Evolutionary conservation across 1,140 invertebrate species (phyloP).

Genomic region (Ctenoplectra terminalis): DNA sequence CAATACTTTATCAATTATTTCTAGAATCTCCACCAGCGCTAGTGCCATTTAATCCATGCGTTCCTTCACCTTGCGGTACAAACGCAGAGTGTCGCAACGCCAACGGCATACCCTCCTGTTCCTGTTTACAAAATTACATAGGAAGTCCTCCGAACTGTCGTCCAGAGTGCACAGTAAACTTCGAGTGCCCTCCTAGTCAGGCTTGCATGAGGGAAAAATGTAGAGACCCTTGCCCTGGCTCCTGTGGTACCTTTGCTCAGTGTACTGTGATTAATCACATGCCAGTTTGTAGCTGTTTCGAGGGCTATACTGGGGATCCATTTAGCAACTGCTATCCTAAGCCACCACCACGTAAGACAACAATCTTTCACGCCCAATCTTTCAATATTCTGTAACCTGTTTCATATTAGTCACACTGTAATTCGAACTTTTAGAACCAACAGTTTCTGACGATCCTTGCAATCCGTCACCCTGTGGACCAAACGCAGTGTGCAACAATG

Average conservation of each 20-base stretch:
- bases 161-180: constrained; percentile 86
- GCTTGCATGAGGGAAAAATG: constrained; percentile 83
- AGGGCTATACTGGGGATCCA: constrained; percentile 84
- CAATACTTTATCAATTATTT: not conserved
- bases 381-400: no score
- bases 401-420: no score
- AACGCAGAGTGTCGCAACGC: constrained; percentile 87
- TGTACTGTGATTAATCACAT: constrained; percentile 90
- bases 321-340: constrained; percentile 83
- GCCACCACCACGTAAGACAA: constrained; percentile 20
- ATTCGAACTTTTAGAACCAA: not conserved
- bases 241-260: constrained; percentile 88
- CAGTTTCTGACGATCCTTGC: not conserved
- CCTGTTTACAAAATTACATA: constrained; percentile 85
- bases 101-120: constrained; percentile 85
- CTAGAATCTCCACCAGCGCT: not conserved
- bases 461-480: constrained; percentile 84
- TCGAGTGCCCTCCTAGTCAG: constrained; percentile 82
- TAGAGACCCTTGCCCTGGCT: constrained; percentile 89
- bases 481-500: constrained; percentile 87
- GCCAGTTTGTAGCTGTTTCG: constrained; percentile 89
- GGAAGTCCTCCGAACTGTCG: constrained; percentile 87
- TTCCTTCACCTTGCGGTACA: constrained; percentile 79
- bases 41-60: constrained; percentile 13
- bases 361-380: not conserved